Evolutionary conservation across 2,888 invertebrate genomes (phyloP).

Genomic region (Onchidella celtica): DNA sequence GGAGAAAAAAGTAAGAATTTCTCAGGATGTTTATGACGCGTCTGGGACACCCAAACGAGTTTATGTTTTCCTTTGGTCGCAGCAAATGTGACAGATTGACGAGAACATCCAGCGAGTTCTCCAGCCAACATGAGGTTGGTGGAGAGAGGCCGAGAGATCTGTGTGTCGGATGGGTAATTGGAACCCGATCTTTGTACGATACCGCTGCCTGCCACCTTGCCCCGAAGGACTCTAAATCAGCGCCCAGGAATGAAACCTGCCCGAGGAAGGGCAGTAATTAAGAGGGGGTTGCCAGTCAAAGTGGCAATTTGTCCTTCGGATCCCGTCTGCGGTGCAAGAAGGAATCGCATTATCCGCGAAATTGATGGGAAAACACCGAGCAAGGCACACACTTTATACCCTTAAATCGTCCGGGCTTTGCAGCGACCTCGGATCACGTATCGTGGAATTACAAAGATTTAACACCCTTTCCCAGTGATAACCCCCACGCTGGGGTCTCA

Average conservation of each 20-base stretch:
- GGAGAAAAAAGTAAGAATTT: too few relatives aligned
- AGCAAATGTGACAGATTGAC: neutral
- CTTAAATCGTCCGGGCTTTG: slow-evolving; percentile 44
- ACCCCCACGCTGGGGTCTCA: neutral
- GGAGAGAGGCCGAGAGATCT: too few relatives aligned
- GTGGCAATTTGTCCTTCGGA: slow-evolving; percentile 53
- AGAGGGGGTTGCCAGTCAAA: slow-evolving; percentile 52
- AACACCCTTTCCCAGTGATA: slow-evolving; percentile 33
- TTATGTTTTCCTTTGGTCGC: neutral
- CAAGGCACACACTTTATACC: slow-evolving; percentile 33
- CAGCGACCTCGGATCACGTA: slow-evolving; percentile 37
- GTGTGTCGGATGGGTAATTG: too few relatives aligned
- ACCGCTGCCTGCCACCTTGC: slow-evolving; percentile 29
- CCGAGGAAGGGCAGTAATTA: slow-evolving; percentile 51
- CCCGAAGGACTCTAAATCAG: slow-evolving; percentile 47
- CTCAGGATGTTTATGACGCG: neutral
- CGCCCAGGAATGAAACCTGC: slow-evolving; percentile 47
- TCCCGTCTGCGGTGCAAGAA: slow-evolving; percentile 43
- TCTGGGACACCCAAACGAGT: neutral
- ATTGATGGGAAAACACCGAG: slow-evolving; percentile 48
- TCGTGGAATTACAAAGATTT: slow-evolving; percentile 43
- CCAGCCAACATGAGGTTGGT: neutral
- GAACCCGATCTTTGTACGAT: slow-evolving; percentile 27
- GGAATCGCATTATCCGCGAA: slow-evolving; percentile 45
- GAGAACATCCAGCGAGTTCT: neutral